A percentile compares a stretch with the other conserved stretches of the same genome.
Evolutionary conservation across 2,888 invertebrate species (phyloP).

Genomic region (Zaprionus lineosus): DNA sequence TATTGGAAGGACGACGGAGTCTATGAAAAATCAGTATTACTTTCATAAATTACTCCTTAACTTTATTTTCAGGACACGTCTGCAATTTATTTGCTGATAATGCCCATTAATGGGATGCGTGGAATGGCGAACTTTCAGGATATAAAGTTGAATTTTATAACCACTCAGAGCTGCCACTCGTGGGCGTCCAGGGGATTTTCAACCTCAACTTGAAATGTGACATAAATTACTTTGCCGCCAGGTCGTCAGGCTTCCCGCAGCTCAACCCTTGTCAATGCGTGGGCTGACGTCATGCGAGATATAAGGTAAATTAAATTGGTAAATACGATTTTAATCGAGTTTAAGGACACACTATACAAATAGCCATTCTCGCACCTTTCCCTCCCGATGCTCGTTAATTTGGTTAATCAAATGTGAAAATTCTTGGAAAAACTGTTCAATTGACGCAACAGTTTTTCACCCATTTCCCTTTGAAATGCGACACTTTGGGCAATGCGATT

Average conservation of each 20-base stretch:
- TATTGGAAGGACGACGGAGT: too few species aligned
- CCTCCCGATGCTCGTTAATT: constrained; percentile 52
- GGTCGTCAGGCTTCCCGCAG: neutral
- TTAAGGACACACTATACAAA: constrained; percentile 21
- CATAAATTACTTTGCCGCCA: constrained; percentile 9
- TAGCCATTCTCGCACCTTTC: constrained; percentile 9
- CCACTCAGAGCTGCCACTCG: neutral
- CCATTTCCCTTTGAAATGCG: constrained; percentile 40
- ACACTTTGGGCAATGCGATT: constrained; percentile 55
- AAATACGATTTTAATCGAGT: constrained; percentile 19
- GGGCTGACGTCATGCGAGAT: constrained; percentile 42
- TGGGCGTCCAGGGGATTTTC: constrained; percentile 14
- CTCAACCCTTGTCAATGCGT: constrained; percentile 17
- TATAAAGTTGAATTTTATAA: constrained; percentile 43
- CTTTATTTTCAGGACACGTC: constrained; percentile 2
- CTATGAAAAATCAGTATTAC: too few species aligned
- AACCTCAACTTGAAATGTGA: constrained; percentile 1
- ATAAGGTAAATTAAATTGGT: constrained; percentile 8
- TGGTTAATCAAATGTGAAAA: constrained; percentile 43
- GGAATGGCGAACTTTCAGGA: constrained; percentile 21
- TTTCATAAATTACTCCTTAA: too few species aligned
- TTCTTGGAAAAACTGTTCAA: constrained; percentile 1
- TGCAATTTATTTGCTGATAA: constrained; percentile 19
- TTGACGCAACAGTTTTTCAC: neutral
- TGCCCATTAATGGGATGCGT: constrained; percentile 36